phyloP scores from a whole-genome alignment of 2,113 vertebrate genomes.

The Tachuris rubrigastra region DNA sequence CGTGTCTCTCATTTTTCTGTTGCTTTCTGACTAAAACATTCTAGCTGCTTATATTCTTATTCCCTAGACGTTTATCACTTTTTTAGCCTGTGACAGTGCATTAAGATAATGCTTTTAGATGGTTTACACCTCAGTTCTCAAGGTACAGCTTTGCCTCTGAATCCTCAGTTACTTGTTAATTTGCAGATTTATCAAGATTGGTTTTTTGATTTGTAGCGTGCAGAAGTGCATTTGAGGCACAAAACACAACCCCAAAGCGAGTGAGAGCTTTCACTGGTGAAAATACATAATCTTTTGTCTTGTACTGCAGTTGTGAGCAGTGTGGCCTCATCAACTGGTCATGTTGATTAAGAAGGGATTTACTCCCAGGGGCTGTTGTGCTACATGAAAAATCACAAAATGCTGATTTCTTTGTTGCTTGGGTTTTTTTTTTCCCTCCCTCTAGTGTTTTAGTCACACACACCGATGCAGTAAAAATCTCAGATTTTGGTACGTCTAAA shows the following conservation, averaged over 20 bases:
- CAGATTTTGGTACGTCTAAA: constrained; percentile 98
- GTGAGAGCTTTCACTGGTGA: background rate
- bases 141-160: background rate
- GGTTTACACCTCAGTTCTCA: background rate
- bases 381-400: background rate
- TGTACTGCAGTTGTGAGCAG: background rate
- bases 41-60: background rate
- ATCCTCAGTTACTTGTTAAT: background rate
- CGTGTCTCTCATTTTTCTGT: background rate
- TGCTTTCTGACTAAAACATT: background rate
- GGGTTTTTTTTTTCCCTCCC: background rate
- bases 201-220: background rate
- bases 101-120: background rate
- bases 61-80: background rate
- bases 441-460: constrained; percentile 94
- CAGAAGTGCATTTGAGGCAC: background rate
- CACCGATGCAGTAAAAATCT: constrained; percentile 95
- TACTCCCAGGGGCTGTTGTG: background rate
- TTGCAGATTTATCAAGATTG: background rate
- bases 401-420: background rate
- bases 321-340: background rate
- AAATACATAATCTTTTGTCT: background rate
- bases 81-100: background rate
- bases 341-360: background rate
- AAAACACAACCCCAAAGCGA: background rate